Evolutionary conservation across 2,797 vertebrate species (phyloP).

Genomic region (Coregonus ussuriensis): DNA sequence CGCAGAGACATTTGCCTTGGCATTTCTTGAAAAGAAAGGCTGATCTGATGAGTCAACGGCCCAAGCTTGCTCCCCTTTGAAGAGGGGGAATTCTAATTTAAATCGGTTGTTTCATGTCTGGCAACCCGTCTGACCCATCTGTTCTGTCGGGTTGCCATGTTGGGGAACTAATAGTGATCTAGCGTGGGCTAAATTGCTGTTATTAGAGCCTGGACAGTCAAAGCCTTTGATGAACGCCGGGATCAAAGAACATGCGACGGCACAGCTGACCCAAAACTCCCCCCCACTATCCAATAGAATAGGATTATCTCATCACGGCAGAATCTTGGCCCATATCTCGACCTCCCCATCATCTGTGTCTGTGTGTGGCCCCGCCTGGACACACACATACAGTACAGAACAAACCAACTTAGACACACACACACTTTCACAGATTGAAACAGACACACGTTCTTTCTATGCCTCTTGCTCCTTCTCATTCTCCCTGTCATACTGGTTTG

Average conservation of each 20-base stretch:
- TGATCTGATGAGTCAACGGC: neutral
- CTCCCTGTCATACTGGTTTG: neutral
- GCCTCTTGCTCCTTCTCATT: too few species aligned
- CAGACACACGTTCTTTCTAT: neutral
- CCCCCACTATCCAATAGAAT: neutral
- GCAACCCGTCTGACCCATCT: neutral
- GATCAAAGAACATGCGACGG: conserved; percentile 2
- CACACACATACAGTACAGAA: neutral
- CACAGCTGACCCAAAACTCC: neutral
- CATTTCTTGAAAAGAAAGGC: neutral
- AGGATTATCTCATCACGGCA: neutral
- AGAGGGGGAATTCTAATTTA: neutral
- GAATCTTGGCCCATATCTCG: neutral
- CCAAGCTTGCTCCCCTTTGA: neutral
- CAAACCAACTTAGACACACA: conserved; percentile 9
- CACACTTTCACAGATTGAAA: neutral
- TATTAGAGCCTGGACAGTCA: neutral
- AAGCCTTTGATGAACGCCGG: neutral
- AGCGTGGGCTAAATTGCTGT: neutral
- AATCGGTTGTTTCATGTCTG: neutral
- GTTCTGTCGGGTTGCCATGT: neutral
- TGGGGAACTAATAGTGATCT: neutral
- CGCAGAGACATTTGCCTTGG: neutral
- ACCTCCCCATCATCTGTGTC: neutral
- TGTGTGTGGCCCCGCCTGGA: neutral